A percentile compares a stretch with the other conserved stretches of the same genome.
phyloP scores from a whole-genome alignment of 1,140 invertebrate genomes.

The Listronotus bonariensis region DNA sequence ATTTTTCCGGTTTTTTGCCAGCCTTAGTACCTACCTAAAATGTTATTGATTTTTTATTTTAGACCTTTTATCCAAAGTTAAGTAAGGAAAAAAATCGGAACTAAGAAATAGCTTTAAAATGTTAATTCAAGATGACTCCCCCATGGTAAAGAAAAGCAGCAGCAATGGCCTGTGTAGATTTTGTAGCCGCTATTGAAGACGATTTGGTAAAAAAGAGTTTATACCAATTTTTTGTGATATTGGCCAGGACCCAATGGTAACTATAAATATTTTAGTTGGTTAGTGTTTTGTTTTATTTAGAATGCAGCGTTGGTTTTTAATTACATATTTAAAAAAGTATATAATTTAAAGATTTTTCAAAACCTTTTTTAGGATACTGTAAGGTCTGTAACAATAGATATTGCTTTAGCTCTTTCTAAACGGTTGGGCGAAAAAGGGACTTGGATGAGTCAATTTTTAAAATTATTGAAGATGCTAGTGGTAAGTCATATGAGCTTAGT shows the following conservation, averaged over 20 bases:
- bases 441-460: slow-evolving; percentile 43
- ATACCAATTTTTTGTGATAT: slow-evolving; percentile 47
- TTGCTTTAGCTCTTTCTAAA: slow-evolving; percentile 42
- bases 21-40: too few relatives aligned
- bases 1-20: too few relatives aligned
- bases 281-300: neutral
- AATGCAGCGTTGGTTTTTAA: too few relatives aligned
- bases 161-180: slow-evolving; percentile 35
- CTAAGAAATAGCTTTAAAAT: slow-evolving; percentile 42
- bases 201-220: slow-evolving; percentile 46
- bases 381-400: slow-evolving; percentile 39
- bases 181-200: slow-evolving; percentile 40
- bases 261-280: neutral
- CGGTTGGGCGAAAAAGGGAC: slow-evolving; percentile 38
- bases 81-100: slow-evolving; percentile 38
- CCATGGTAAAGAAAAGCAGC: slow-evolving; percentile 47
- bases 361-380: slow-evolving; percentile 46
- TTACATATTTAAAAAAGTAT: too few relatives aligned
- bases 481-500: too few relatives aligned
- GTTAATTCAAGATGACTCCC: slow-evolving; percentile 48
- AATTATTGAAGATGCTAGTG: slow-evolving; percentile 35
- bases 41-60: slow-evolving; percentile 11
- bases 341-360: too few relatives aligned
- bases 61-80: slow-evolving; percentile 47
- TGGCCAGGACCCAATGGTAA: slow-evolving; percentile 49